These are phyloP conservation scores for Macaria notata DNA, from an alignment of 2,888 invertebrate genomes.

Conservation along the genomic window DNA sequence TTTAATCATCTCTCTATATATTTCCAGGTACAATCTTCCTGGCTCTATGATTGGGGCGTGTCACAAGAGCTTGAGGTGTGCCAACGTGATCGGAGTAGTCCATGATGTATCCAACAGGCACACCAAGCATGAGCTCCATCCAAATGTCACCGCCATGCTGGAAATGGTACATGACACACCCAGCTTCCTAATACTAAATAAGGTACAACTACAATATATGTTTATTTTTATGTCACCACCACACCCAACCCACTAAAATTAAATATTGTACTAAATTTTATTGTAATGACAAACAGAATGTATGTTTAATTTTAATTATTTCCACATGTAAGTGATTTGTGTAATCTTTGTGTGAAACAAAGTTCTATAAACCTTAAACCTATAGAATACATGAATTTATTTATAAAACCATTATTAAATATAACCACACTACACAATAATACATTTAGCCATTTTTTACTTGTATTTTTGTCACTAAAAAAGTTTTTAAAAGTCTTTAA, in stretches of 20 bases:
- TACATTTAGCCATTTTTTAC: no score
- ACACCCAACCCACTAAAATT: no score
- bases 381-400: no score
- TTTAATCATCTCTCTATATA: not conserved
- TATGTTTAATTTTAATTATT: not conserved
- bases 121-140: conserved; percentile 86
- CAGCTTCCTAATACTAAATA: conserved; percentile 93
- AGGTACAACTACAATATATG: conserved; percentile 82
- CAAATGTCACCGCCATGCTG: conserved; percentile 86
- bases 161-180: conserved; percentile 82
- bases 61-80: conserved; percentile 84
- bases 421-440: no score
- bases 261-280: not conserved
- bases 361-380: no score
- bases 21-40: conserved; percentile 65
- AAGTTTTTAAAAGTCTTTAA: no score
- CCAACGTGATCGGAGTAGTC: conserved; percentile 92
- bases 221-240: no score
- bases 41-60: conserved; percentile 75
- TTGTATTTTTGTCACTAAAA: no score
- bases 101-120: conserved; percentile 91
- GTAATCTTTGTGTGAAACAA: not conserved
- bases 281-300: not conserved
- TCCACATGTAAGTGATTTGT: not conserved
- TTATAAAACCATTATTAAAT: no score